These are phyloP conservation scores for Caprella mutica DNA, from an alignment of 2,888 invertebrate genomes.

Conservation along the genomic window DNA sequence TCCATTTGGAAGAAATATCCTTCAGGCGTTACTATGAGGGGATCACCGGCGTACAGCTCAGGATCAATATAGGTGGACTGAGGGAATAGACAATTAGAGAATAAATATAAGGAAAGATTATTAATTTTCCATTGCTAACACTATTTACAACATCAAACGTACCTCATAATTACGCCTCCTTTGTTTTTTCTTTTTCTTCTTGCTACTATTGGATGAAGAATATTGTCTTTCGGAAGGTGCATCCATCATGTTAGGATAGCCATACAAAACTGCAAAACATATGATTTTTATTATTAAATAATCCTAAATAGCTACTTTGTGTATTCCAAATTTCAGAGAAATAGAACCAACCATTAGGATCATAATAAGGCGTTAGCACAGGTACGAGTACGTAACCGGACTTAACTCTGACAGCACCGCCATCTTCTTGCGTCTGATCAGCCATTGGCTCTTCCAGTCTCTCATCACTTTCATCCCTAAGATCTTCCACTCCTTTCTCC, in stretches of 20 bases:
- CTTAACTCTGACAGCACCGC: conserved; percentile 5
- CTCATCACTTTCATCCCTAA: neutral
- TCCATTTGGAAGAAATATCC: conserved; percentile 30
- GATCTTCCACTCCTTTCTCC: neutral
- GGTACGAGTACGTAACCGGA: conserved; percentile 33
- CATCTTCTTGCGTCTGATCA: neutral
- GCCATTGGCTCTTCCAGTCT: neutral
- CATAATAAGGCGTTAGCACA: conserved; percentile 32
- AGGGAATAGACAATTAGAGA: neutral
- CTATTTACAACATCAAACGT: neutral
- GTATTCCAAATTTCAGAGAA: neutral
- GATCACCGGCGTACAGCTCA: conserved; percentile 32
- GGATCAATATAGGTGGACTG: conserved; percentile 29
- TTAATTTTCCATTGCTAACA: neutral
- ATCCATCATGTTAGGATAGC: too few relatives aligned
- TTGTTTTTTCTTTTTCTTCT: neutral
- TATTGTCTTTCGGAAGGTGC: too few relatives aligned
- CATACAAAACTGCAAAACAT: neutral
- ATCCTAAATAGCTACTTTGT: neutral
- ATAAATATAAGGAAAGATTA: neutral
- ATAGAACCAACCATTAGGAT: conserved; percentile 26
- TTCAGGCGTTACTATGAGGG: conserved; percentile 28
- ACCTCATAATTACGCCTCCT: neutral
- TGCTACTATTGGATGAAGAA: neutral
- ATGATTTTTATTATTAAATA: neutral